Conservation (phyloP, 2,797 vertebrate species). For the Potorous gilbertii region DNA sequence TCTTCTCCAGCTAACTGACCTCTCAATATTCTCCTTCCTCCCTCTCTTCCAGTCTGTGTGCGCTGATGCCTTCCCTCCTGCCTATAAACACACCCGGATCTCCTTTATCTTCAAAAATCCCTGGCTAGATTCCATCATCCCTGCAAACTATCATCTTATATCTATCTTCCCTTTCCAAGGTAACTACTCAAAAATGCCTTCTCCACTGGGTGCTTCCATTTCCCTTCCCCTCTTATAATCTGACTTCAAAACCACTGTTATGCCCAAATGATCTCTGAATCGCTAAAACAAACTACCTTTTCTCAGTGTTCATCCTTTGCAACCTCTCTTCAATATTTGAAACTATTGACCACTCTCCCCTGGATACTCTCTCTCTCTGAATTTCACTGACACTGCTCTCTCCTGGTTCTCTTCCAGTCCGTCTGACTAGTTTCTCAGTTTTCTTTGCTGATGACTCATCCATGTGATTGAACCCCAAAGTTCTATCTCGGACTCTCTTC, state of each 20-base stretch:
- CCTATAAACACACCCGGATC: neutral
- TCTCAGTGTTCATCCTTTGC: neutral
- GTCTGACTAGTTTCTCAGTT: neutral
- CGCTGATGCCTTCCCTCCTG: neutral
- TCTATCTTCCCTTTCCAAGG: neutral
- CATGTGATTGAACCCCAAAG: neutral
- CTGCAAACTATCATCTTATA: neutral
- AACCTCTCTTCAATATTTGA: neutral
- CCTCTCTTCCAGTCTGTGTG: no score
- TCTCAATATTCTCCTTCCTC: no score
- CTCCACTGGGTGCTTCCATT: neutral
- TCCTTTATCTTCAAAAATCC: neutral
- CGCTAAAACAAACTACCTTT: neutral
- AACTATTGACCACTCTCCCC: neutral
- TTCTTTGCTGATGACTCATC: neutral
- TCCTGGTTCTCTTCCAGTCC: neutral
- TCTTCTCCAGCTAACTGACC: no score
- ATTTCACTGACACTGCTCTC: neutral
- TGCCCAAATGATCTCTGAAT: neutral
- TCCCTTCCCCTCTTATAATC: neutral
- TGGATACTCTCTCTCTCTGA: neutral
- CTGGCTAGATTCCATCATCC: neutral
- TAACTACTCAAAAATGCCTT: neutral
- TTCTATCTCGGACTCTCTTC: neutral
- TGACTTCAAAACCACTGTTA: neutral